Percentiles rank a stretch among this genome's conserved stretches.
Evolutionary conservation across 2,113 vertebrate species (phyloP).

Genomic region (Nothoprocta pentlandii): DNA sequence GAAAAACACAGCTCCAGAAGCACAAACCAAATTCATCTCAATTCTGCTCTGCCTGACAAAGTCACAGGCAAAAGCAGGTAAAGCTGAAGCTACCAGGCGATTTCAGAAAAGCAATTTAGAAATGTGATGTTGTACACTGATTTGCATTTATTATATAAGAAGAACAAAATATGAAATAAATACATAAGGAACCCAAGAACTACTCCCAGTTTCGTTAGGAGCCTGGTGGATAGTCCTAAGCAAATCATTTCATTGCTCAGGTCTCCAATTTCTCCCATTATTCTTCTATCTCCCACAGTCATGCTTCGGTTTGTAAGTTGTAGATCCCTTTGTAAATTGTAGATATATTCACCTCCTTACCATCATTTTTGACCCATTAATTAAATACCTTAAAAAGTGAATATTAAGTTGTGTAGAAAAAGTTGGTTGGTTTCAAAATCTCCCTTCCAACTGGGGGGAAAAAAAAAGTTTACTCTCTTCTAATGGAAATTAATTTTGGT

Average conservation of each 20-base stretch:
- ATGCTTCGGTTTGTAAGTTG: background rate
- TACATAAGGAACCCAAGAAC: background rate
- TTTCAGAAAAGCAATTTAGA: background rate
- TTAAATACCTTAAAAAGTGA: background rate
- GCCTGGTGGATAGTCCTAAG: background rate
- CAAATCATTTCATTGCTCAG: background rate
- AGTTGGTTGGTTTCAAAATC: background rate
- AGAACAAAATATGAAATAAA: background rate
- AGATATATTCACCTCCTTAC: background rate
- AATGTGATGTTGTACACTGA: background rate
- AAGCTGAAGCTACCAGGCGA: background rate
- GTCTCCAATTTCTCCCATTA: background rate
- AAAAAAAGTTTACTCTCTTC: background rate
- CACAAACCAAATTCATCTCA: background rate
- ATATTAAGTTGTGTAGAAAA: background rate
- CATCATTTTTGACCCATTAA: background rate
- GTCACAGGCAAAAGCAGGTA: background rate
- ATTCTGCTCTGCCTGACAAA: fast-evolving
- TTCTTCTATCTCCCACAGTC: background rate
- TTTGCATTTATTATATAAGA: background rate
- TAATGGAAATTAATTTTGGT: background rate
- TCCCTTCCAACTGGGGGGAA: background rate
- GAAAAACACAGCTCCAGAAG: slow-evolving; percentile 4
- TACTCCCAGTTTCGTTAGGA: background rate
- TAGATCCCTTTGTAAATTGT: background rate